Base-by-base conservation (phyloP, 2,797 vertebrate species). In the Holocentrus rufus region DNA sequence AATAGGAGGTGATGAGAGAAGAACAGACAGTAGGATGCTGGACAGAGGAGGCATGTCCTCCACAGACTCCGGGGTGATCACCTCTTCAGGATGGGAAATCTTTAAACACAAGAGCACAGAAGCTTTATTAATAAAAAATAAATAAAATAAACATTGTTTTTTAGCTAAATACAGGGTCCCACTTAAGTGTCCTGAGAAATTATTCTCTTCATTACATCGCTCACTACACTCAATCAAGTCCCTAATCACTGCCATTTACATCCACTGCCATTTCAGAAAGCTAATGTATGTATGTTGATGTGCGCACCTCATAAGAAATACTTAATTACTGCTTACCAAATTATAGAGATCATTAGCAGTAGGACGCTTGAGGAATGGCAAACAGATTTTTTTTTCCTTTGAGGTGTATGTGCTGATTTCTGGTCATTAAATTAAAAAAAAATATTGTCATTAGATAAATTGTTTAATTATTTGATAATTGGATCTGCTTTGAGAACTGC, bases 1-100 rank as follows among this genome's bases (percentile, higher is more conserved):
- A 22, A 95, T 72, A 39, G 86, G 71, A 0, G 91, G 79, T 2
- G 94, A 95, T 72, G 94, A 95, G 23, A 95, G 86, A 75, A 96
- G 82, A 77, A 94, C 72, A 17, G 92, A 81, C 62, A 98, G 89
- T 39, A 99, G 89, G 75, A 89, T 74, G 69, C 90, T 88, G 76
- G 97, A 96, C 76, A 99, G 93, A 9, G 95, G 94, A 5, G 97
- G 96, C 82, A 98, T 94, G 64, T 97, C 95, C 20, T 93, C 89
- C 56, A 94, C 39, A 1, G 89, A 83, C 80, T 93, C 93, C 1
- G 95, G 95, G 6, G 83, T 62, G 15, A 76, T 74, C 39, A 96
- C 66, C 18, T 95, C 94, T 81, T 95, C 91, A 36, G 84, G 77
- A 82, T 90, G 87, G 65, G 94, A 93, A 66, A 92, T 84, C 97